Evolutionary conservation across 1,140 invertebrate species (phyloP).

Genomic region (Neotoxoptera formosana): DNA sequence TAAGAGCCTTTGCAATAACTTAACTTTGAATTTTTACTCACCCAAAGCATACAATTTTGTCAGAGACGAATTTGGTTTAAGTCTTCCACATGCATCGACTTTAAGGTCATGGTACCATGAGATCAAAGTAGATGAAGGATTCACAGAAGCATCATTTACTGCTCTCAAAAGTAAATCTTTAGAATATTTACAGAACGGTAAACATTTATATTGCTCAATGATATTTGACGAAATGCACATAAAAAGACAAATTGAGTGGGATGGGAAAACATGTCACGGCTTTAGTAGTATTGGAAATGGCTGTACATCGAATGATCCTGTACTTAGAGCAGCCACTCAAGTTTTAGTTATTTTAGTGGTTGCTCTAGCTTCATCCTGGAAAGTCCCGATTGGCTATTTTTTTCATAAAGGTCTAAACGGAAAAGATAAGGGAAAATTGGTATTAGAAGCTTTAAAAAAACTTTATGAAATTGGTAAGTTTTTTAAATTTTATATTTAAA

Average conservation of each 20-base stretch:
- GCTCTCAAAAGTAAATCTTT: too few relatives aligned
- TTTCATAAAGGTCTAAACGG: constrained; percentile 59
- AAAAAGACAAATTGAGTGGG: constrained; percentile 60
- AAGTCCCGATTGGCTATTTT: constrained; percentile 58
- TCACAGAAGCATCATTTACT: neutral
- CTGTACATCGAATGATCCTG: neutral
- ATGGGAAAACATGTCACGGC: constrained; percentile 58
- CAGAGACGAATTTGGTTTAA: too few relatives aligned
- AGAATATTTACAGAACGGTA: neutral
- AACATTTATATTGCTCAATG: constrained; percentile 11
- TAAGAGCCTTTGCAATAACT: too few relatives aligned
- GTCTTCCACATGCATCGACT: constrained; percentile 10
- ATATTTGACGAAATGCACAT: constrained; percentile 62
- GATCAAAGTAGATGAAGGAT: constrained; percentile 10
- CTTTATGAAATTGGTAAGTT: too few relatives aligned
- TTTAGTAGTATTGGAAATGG: constrained; percentile 58
- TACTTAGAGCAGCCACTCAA: constrained; percentile 16
- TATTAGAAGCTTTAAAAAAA: too few relatives aligned
- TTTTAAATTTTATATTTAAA: too few relatives aligned
- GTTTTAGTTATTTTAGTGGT: constrained; percentile 39
- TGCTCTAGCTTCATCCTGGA: neutral
- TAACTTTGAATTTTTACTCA: too few relatives aligned
- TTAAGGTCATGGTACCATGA: neutral
- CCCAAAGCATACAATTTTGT: too few relatives aligned
- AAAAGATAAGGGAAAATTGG: constrained; percentile 52